Conservation (phyloP, 2,888 invertebrate genomes). For the Cerceris ruficornis region DNA sequence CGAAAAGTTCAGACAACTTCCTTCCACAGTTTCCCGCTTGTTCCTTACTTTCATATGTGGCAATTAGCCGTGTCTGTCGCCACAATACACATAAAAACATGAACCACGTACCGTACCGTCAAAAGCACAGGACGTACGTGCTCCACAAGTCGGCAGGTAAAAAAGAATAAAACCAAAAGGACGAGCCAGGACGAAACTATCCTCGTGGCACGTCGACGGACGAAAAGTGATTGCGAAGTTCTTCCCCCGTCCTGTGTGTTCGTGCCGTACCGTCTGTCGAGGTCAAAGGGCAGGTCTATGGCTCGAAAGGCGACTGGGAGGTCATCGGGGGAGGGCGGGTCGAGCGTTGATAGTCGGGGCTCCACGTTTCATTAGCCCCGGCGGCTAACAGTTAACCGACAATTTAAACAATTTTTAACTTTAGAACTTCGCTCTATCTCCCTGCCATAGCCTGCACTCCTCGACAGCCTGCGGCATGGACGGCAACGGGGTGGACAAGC, state of each 20-base stretch:
- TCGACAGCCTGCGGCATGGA: constrained; percentile 64
- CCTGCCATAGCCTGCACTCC: constrained; percentile 28
- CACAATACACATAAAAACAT: background rate
- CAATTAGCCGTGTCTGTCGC: constrained; percentile 1
- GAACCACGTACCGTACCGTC: background rate
- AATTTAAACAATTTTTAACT: constrained; percentile 81
- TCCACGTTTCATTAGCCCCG: constrained; percentile 79
- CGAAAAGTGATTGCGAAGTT: constrained; percentile 65
- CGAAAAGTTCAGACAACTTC: background rate
- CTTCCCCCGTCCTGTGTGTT: constrained; percentile 39
- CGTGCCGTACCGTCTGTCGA: constrained; percentile 54
- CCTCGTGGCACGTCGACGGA: constrained; percentile 41
- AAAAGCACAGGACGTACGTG: constrained; percentile 9
- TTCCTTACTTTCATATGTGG: background rate
- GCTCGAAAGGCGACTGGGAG: constrained; percentile 33
- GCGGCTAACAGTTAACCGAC: constrained; percentile 79
- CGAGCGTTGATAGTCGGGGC: constrained; percentile 60
- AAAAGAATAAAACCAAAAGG: background rate
- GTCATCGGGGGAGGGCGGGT: constrained; percentile 44
- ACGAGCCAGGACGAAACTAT: constrained; percentile 29
- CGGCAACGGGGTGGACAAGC: constrained; percentile 62
- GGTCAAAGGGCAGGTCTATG: constrained; percentile 56
- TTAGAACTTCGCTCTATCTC: constrained; percentile 69
- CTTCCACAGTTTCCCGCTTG: background rate
- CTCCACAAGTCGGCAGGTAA: background rate